A percentile compares a stretch with the other conserved stretches of the same genome.
These are phyloP conservation scores for Lepus europaeus DNA, from an alignment of 2,113 vertebrate genomes.

Conservation along the genomic window DNA sequence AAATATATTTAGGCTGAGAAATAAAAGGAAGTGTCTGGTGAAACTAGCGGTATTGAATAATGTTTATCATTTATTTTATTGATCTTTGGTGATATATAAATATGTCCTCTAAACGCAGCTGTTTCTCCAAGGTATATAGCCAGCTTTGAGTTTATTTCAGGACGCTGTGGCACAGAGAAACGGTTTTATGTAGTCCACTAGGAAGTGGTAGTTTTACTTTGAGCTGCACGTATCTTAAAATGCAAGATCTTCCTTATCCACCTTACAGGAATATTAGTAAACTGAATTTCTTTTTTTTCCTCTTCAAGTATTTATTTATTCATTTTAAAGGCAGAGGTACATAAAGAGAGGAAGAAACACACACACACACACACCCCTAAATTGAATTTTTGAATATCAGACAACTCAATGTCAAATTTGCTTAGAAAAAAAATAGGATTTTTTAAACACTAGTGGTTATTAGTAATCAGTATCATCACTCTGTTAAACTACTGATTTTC, in stretches of 20 bases:
- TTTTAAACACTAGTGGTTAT: background rate
- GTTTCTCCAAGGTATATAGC: background rate
- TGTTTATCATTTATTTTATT: slow-evolving; percentile 18
- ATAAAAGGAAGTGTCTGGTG: slow-evolving; percentile 5
- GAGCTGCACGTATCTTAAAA: background rate
- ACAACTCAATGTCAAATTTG: slow-evolving; percentile 21
- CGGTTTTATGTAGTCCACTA: background rate
- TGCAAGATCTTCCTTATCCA: background rate
- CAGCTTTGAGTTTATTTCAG: slow-evolving; percentile 4
- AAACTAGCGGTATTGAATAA: background rate
- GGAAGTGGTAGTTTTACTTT: background rate
- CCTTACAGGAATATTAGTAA: background rate
- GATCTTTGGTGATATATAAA: background rate
- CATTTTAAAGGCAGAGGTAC: too few relatives aligned
- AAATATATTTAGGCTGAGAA: background rate
- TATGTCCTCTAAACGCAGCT: background rate
- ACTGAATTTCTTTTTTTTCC: too few relatives aligned
- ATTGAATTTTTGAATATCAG: slow-evolving; percentile 51
- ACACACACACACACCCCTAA: background rate
- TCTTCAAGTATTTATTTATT: too few relatives aligned
- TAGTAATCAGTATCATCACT: background rate
- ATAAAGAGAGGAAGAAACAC: too few relatives aligned
- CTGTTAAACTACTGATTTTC: background rate
- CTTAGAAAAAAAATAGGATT: background rate
- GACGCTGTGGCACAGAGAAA: background rate